Evolutionary conservation across 1,140 invertebrate species (phyloP).

Genomic region (Physella acuta): DNA sequence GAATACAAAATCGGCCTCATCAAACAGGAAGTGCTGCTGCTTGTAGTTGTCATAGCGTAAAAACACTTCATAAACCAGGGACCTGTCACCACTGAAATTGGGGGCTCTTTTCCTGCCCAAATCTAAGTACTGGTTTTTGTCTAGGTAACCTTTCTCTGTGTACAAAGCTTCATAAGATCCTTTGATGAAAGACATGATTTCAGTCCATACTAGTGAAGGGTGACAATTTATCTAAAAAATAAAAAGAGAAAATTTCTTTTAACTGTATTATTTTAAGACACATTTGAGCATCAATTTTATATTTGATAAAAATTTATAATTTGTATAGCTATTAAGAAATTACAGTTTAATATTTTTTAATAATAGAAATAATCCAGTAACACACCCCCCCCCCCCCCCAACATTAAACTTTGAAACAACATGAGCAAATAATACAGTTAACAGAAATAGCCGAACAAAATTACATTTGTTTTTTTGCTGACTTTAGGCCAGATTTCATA

Average conservation of each 20-base stretch:
- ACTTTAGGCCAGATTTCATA: slow-evolving; percentile 47
- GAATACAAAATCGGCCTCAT: slow-evolving; percentile 49
- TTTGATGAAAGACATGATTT: slow-evolving; percentile 53
- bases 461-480: slow-evolving; percentile 36
- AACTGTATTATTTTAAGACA: neutral
- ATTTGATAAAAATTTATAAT: too few relatives aligned
- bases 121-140: slow-evolving; percentile 37
- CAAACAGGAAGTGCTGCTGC: slow-evolving; percentile 41
- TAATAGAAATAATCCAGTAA: too few relatives aligned
- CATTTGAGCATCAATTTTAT: too few relatives aligned
- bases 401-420: too few relatives aligned
- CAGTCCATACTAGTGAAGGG: slow-evolving; percentile 49
- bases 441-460: too few relatives aligned
- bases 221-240: slow-evolving; percentile 37
- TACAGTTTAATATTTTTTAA: too few relatives aligned
- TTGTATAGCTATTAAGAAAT: too few relatives aligned
- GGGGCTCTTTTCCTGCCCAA: slow-evolving; percentile 48
- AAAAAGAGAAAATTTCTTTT: neutral
- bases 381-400: too few relatives aligned
- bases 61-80: slow-evolving; percentile 40
- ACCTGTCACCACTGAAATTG: slow-evolving; percentile 44
- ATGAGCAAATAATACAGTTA: too few relatives aligned
- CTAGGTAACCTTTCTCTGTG: slow-evolving; percentile 35
- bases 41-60: slow-evolving; percentile 36
- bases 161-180: slow-evolving; percentile 48